Conservation (phyloP, 2,797 vertebrate genomes). For the Micromesistius poutassou region DNA sequence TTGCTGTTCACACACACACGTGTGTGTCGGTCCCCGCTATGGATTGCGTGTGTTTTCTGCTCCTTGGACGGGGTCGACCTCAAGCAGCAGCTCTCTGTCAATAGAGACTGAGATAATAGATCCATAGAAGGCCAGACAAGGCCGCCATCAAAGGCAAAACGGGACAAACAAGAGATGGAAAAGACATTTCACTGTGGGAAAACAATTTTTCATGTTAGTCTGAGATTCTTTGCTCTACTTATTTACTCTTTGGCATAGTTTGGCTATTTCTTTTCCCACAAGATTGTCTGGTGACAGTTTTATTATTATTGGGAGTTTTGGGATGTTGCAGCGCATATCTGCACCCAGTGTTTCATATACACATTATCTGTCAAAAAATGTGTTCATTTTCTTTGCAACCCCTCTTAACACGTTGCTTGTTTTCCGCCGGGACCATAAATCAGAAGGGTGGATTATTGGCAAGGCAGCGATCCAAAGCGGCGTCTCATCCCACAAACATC, state of each 20-base stretch:
- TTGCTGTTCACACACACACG: slow-evolving; percentile 19
- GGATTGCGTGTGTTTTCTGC: slow-evolving; percentile 47
- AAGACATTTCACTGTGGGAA: slow-evolving; percentile 34
- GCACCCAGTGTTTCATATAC: background rate
- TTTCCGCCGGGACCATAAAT: slow-evolving; percentile 41
- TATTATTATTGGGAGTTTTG: background rate
- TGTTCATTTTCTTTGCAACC: background rate
- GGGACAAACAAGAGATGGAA: slow-evolving; percentile 38
- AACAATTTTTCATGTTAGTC: slow-evolving; percentile 53
- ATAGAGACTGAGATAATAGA: slow-evolving; percentile 70
- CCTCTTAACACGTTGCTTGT: slow-evolving; percentile 14
- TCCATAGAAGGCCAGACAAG: slow-evolving; percentile 54
- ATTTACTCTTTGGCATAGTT: background rate
- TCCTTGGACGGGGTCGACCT: slow-evolving; percentile 42
- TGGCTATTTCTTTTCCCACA: background rate
- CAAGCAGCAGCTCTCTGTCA: slow-evolving; percentile 59
- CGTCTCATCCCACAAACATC: slow-evolving; percentile 48
- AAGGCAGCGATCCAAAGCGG: slow-evolving; percentile 31
- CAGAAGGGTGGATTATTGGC: slow-evolving; percentile 40
- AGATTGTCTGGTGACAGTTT: background rate
- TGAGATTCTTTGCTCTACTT: background rate
- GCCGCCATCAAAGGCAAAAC: slow-evolving; percentile 51
- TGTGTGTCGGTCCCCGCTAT: slow-evolving; percentile 38
- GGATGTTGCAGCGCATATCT: background rate
- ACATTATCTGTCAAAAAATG: background rate